These are phyloP conservation scores for Sthenelais limicola DNA, from an alignment of 2,888 invertebrate species.

Conservation along the genomic window DNA sequence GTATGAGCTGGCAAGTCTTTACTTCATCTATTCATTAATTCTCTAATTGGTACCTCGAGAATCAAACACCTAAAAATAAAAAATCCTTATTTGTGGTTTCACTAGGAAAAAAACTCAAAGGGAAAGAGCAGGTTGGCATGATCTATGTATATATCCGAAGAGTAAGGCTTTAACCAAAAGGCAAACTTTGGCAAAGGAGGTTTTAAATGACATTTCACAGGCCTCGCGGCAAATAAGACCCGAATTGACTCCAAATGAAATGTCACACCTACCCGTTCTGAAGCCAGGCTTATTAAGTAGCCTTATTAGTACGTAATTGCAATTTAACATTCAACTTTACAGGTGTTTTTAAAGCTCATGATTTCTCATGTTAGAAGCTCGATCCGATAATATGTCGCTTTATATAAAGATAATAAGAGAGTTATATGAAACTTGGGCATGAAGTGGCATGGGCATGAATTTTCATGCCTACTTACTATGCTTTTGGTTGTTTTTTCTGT, in stretches of 20 bases:
- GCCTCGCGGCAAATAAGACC: conserved; percentile 9
- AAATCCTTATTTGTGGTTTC: not conserved
- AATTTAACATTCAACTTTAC: conserved; percentile 37
- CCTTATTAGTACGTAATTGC: conserved; percentile 37
- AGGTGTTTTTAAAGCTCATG: conserved; percentile 5
- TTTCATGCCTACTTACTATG: too few relatives aligned
- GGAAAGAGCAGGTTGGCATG: too few relatives aligned
- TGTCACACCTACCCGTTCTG: conserved; percentile 31
- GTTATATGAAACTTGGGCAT: too few relatives aligned
- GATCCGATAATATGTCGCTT: too few relatives aligned
- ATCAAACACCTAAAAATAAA: not conserved
- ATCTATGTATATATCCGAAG: conserved; percentile 33
- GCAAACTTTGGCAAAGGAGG: conserved; percentile 28
- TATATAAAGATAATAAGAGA: too few relatives aligned
- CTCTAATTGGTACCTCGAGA: conserved; percentile 7
- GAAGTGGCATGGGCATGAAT: too few relatives aligned
- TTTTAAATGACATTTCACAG: conserved; percentile 35
- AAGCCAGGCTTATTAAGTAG: conserved; percentile 26
- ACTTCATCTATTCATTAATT: conserved; percentile 28
- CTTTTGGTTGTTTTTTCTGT: too few relatives aligned
- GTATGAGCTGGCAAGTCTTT: too few relatives aligned
- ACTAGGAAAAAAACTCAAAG: conserved; percentile 8
- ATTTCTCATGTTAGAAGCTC: not conserved
- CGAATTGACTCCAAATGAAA: conserved; percentile 36
- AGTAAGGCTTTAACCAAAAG: conserved; percentile 29